Evolutionary conservation across 1,140 invertebrate species (phyloP), one percentile per base, ranked within the genome.

Genomic region (Macrobrachium rosenbergii): DNA sequence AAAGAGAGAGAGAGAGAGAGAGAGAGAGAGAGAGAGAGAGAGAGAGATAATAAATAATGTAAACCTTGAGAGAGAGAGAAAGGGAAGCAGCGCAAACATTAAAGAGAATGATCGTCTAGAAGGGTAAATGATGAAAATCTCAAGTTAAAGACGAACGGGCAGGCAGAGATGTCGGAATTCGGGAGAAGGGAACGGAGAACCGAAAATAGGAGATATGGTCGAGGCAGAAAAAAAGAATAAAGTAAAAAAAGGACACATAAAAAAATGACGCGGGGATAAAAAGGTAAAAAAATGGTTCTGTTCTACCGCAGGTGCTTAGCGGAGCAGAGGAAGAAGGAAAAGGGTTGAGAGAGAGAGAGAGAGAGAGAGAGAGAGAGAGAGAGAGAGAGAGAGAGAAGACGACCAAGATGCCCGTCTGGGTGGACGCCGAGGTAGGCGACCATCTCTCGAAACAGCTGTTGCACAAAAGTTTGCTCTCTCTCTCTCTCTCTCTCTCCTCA

Each of bases 321-420:
- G 52, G 75, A 77, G 75, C 17, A 28, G 45, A 45, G 17, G 72
- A 75, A 21, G 45, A 45, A 75, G 45, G 72, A 75, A 45, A 45
- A 75, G 72, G 45, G 72, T 37, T 37, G 72, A 75, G 72, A 75
- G 16, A 23, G 67, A 72, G 67, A 75, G 73, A 75, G 73, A 75
- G 73, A 75, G 73, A 75, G 73, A 75, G 73, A 75, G 73, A 75
- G 73, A 75, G 73, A 75, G 73, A 75, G 73, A 75, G 73, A 75
- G 73, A 75, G 73, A 75, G 73, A 75, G 73, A 75, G 75, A 77
- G 75, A 77, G 43, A 77, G 75, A 77, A 58, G 59, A 58, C 52
- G 75, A 77, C n/a, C 52, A 58, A 77, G 75, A 45, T 73, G 72
- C 16, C 14, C 19, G 72, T 52, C 52, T 52, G 52, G 52, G 52